Base-by-base conservation (phyloP, 1,140 invertebrate species). In the Chironomus striatipennis region DNA sequence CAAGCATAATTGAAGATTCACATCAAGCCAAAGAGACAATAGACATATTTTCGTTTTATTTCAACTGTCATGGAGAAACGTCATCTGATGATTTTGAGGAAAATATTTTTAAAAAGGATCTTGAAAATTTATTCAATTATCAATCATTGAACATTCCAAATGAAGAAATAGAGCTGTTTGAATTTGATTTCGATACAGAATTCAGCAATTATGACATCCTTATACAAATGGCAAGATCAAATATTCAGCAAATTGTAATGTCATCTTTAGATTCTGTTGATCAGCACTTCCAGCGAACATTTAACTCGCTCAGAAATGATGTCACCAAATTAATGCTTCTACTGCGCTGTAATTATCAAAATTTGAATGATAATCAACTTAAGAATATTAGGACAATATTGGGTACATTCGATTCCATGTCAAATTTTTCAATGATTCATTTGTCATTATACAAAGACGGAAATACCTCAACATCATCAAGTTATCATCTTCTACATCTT, bases 401-500 rank as follows among this genome's bases (percentile, higher is more conserved):
- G 7, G 65, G 65, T 4, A 70, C 65, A 20, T 70, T 21, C 10
- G 65, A 70, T 20, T 70, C 65, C 6, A 70, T 70, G 17, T 9
- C 65, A 21, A 70, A 70, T 70, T 70, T 70, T 20, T 21, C 17
- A 20, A 18, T 70, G 17, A 70, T 70, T 73, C 67, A 76, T 73
- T 67, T 76, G 74, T 43, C 75, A 74, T 74, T 77, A 43, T 76
- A 75, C 72, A 75, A 77, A 76, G 42, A 34, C 34, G 43, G 74
- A 74, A 67, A 77, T 65, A 21, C 67, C 21, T 65, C 65, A 42
- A 17, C 12, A 74, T 77, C 74, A 5, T 77, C 81, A 5, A 77
- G 77, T 7, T 82, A 82, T 76, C 81, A 82, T 65, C 75, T 82
- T 3, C 78, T 81, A 5, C 81, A 82, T 20, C 81, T 81, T 10